Evolutionary conservation across 2,113 vertebrate genomes (phyloP).

Genomic region (Epinephelus lanceolatus): DNA sequence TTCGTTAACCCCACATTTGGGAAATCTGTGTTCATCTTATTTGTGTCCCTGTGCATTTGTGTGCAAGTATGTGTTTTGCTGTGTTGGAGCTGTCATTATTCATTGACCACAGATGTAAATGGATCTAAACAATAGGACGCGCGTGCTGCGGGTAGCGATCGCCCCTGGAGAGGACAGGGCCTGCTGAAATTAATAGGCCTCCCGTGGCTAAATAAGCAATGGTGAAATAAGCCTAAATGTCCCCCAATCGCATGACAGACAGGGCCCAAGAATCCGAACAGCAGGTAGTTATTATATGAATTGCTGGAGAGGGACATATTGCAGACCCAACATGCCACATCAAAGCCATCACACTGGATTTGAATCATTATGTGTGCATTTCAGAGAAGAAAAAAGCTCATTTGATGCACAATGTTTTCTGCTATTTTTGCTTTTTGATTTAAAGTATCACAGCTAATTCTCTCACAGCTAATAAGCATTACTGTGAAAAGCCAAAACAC

Average conservation of each 20-base stretch:
- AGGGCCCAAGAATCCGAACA: slow-evolving; percentile 85
- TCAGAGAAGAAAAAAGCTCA: slow-evolving; percentile 29
- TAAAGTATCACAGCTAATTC: not conserved
- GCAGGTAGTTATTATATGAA: slow-evolving; percentile 87
- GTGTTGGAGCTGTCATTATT: slow-evolving; percentile 79
- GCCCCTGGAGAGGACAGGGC: slow-evolving; percentile 84
- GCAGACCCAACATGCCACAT: slow-evolving; percentile 79
- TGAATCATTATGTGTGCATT: slow-evolving; percentile 51
- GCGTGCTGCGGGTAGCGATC: slow-evolving; percentile 74
- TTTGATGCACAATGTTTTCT: slow-evolving; percentile 57
- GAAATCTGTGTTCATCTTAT: slow-evolving; percentile 50
- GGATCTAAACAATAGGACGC: slow-evolving; percentile 82
- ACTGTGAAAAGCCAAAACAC: not conserved
- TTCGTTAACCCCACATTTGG: slow-evolving; percentile 47
- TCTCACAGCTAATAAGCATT: not conserved
- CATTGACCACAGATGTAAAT: slow-evolving; percentile 86
- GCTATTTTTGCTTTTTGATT: slow-evolving; percentile 25
- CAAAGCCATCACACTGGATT: slow-evolving; percentile 73
- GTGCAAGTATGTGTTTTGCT: slow-evolving; percentile 68
- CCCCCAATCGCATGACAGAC: slow-evolving; percentile 84
- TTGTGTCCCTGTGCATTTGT: slow-evolving; percentile 41
- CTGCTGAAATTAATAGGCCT: slow-evolving; percentile 89
- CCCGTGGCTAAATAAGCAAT: slow-evolving; percentile 87
- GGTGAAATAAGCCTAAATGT: slow-evolving; percentile 87
- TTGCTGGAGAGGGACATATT: slow-evolving; percentile 83